Percentiles rank a stretch among this genome's conserved stretches.
phyloP scores from a whole-genome alignment of 2,888 invertebrate species.

The Agriopis marginaria region DNA sequence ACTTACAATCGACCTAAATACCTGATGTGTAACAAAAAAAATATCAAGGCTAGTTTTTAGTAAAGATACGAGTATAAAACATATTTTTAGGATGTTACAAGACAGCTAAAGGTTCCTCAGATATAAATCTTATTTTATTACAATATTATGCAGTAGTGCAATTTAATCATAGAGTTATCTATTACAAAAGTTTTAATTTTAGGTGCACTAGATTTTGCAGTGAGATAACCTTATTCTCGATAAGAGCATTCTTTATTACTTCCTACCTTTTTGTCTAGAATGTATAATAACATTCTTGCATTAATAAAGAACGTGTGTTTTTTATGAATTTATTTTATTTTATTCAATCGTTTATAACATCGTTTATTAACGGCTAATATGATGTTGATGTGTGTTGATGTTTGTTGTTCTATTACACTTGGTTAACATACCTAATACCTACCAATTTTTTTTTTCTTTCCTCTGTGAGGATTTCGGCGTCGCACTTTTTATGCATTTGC shows the following conservation, averaged over 20 bases:
- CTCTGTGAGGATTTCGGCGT: too few species aligned
- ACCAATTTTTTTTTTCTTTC: not conserved
- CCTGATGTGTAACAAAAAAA: not conserved
- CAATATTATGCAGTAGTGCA: conserved; percentile 8
- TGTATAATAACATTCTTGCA: not conserved
- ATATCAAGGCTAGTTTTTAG: not conserved
- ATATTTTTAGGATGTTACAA: conserved; percentile 10
- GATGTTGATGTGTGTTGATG: too few species aligned
- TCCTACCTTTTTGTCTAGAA: conserved; percentile 1
- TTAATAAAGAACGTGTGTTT: conserved; percentile 1
- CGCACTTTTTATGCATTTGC: too few species aligned
- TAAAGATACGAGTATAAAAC: not conserved
- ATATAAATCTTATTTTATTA: conserved; percentile 12
- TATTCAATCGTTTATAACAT: not conserved
- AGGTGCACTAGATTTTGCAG: conserved; percentile 1
- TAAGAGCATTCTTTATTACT: too few species aligned
- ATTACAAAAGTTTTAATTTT: conserved; percentile 6
- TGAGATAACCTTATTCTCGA: not conserved
- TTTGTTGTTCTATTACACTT: too few species aligned
- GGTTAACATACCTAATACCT: not conserved
- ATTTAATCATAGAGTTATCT: conserved; percentile 7
- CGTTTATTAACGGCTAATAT: too few species aligned
- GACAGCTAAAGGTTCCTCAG: conserved; percentile 6
- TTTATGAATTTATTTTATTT: not conserved
- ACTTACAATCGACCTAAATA: too few species aligned